Evolutionary conservation across 1,140 invertebrate species (phyloP), one percentile per base, ranked within the genome.

Genomic region (Dendrolimus punctatus): DNA sequence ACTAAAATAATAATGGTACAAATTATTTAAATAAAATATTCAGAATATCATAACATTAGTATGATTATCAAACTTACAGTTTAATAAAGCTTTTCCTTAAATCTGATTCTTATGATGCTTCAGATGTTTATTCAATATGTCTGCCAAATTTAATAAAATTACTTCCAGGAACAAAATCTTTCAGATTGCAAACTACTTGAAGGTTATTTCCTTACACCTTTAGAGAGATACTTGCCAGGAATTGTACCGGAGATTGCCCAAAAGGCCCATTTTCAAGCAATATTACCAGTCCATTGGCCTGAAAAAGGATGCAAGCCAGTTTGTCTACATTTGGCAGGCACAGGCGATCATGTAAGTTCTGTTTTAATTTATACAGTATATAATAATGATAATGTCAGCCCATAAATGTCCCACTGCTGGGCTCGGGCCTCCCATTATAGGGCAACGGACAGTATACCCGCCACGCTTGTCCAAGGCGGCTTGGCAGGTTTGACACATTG

Each of bases 301-400:
- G 89, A 90, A 9, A 76, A 90, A 49, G 85, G 88, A 62, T 88
- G 91, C 56, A 95, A 94, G 79, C 97, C 97, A 10, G 89, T 99
- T 39, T 96, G 96, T 85, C 89, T 99, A 62, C 97, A 99, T 79
- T 88, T 99, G 56, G 98, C 98, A 54, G 98, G 98, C 44, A 99
- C 98, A 54, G 98, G 98, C 47, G 98, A 99, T 90, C 98, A 99
- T 91, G 96, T 98, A 46, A 56, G 58, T 56, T 40, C 40, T 51
- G 10, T 23, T 48, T 48, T 48, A 48, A 48, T 10, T 6, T 23
- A 46, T 6, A 23, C 23, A 23, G 3, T 23, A 23, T 1, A n/a
- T n/a, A n/a, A n/a, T n/a, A n/a, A n/a, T n/a, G n/a, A n/a, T n/a
- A n/a, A n/a, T n/a, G n/a, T n/a, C n/a, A n/a, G n/a, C n/a, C n/a